These are phyloP conservation scores for Stenurella melanura DNA, from an alignment of 2,888 invertebrate species.

Conservation along the genomic window DNA sequence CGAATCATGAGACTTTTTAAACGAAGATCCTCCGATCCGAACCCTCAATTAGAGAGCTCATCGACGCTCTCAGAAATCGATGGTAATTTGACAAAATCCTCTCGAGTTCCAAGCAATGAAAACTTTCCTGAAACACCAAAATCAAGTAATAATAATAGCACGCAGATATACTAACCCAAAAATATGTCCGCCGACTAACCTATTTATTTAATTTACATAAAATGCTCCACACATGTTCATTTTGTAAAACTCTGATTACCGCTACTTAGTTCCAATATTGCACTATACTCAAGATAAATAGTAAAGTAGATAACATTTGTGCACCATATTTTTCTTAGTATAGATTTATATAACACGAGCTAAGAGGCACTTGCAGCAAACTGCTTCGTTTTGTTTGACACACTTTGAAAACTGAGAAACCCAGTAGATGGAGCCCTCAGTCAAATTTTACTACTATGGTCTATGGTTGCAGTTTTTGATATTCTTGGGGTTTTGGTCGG, in stretches of 20 bases:
- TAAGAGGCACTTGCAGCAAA: background rate
- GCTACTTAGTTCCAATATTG: too few species aligned
- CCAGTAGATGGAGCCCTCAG: background rate
- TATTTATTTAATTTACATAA: background rate
- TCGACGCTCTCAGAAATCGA: conserved; percentile 70
- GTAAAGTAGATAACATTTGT: background rate
- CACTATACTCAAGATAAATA: too few species aligned
- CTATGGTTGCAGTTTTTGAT: too few species aligned
- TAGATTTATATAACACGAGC: background rate
- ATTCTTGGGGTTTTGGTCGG: too few species aligned
- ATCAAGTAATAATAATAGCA: conserved; percentile 53
- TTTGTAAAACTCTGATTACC: too few species aligned
- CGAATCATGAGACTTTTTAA: conserved; percentile 75
- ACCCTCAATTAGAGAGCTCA: conserved; percentile 77
- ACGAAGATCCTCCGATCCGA: conserved; percentile 75
- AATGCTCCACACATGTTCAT: background rate
- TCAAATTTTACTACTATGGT: too few species aligned
- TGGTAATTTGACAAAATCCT: conserved; percentile 41
- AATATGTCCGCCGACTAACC: too few species aligned
- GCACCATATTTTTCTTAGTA: background rate
- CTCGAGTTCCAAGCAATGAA: conserved; percentile 52
- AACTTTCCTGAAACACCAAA: conserved; percentile 53
- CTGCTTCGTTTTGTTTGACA: background rate
- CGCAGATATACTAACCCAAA: background rate
- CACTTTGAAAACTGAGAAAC: background rate